Base-by-base conservation (phyloP, 2,888 invertebrate genomes). In the Lutraria lutraria region DNA sequence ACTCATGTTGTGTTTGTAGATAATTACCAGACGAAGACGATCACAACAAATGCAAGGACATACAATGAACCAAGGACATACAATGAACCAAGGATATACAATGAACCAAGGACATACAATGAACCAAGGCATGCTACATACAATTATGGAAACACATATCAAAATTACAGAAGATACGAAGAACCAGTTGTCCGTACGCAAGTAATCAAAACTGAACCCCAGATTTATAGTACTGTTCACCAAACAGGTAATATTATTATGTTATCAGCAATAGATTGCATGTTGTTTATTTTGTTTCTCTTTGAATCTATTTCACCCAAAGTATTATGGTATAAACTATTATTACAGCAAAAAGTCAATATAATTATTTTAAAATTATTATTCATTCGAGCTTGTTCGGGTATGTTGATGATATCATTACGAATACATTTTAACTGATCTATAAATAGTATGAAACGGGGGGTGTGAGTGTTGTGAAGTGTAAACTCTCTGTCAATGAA, bases 201-300 rank as follows among this genome's bases (percentile, higher is more conserved):
- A 12, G 76, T 76, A 25, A 76, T 76, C 34, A 31, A 34, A 34
- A 31, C 34, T 31, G 76, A 76, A 0, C 25, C 76, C 12, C 76
- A 31, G 76, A 13, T 76, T 29, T 76, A 76, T 34, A 76, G 76
- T 76, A 34, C 76, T 0, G 76, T 76, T 13, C 34, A 31, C 2
- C 31, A 76, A 34, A 34, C 76, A 76, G 76, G 76, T 76, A 76
- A n/a, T n/a, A n/a, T n/a, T n/a, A n/a, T n/a, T n/a, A 12, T n/a
- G n/a, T 63, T 63, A 10, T 12, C 15, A 10, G 25, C 63, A 56
- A 16, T 56, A 56, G 56, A 8, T 56, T 12, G 12, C 56, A 56
- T 56, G 56, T 56, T 56, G 15, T 19, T 56, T 13, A 2, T 56
- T 56, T 43, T 43, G 43, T 43, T 43, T 43, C 43, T 43, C 4